Conservation (phyloP, 1,140 invertebrate species). For the Coenobita brevimanus region DNA sequence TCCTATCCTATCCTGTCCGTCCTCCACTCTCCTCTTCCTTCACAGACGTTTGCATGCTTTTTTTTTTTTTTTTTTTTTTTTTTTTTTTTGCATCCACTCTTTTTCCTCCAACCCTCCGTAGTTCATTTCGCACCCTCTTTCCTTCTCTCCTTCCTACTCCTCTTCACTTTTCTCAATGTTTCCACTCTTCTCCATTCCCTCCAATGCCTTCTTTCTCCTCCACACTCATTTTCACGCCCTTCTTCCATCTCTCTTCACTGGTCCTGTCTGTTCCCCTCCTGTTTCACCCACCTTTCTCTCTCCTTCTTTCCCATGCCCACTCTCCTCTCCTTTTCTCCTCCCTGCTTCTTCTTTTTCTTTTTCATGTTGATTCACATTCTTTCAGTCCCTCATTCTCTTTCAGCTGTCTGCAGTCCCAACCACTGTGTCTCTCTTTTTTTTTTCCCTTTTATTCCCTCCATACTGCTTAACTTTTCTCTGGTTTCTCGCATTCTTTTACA, state of each 20-base stretch:
- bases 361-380: background rate
- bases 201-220: background rate
- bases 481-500: too few species aligned
- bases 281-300: background rate
- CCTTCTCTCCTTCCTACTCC: background rate
- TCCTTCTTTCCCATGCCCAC: background rate
- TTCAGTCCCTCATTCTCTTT: background rate
- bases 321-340: background rate
- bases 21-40: too few species aligned
- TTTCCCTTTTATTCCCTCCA: too few species aligned
- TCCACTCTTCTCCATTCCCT: background rate
- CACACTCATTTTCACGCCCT: background rate
- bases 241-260: background rate
- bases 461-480: too few species aligned
- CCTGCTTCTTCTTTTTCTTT: background rate
- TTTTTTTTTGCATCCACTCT: too few species aligned
- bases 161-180: background rate
- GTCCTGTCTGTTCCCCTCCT: background rate
- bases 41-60: too few species aligned
- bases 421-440: background rate
- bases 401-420: background rate
- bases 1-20: too few species aligned
- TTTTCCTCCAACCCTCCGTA: too few species aligned
- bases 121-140: background rate
- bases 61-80: too few species aligned